Evolutionary conservation across 2,113 vertebrate genomes (phyloP).

Genomic region (Zosterops borbonicus): DNA sequence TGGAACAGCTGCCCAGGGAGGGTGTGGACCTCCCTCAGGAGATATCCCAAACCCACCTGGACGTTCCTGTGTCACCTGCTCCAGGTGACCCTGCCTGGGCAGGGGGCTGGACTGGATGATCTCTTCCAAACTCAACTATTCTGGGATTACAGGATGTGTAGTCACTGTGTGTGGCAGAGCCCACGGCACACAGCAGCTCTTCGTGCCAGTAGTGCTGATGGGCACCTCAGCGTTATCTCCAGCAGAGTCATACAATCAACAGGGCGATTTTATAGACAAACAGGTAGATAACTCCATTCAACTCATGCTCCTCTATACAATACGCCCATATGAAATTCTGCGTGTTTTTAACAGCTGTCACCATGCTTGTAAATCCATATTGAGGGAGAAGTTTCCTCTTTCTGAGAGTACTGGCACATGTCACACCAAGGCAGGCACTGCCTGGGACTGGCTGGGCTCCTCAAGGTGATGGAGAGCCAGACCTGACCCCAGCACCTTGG

Average conservation of each 20-base stretch:
- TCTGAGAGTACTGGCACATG: rapidly evolving
- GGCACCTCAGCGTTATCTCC: rapidly evolving
- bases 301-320: neutral
- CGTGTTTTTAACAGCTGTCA: neutral
- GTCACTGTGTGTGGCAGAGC: neutral
- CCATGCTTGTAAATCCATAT: neutral
- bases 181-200: rapidly evolving
- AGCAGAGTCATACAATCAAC: neutral
- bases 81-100: neutral
- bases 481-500: slow-evolving; percentile 67
- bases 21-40: neutral
- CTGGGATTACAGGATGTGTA: neutral
- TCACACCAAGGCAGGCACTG: neutral
- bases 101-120: neutral
- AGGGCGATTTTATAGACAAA: neutral
- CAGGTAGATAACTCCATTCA: neutral
- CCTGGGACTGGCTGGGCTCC: neutral
- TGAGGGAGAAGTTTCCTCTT: neutral
- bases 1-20: neutral
- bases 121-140: neutral
- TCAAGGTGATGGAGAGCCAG: rapidly evolving
- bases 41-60: neutral
- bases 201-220: rapidly evolving
- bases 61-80: neutral
- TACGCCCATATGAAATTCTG: rapidly evolving